A percentile compares a stretch with the other conserved stretches of the same genome.
phyloP scores from a whole-genome alignment of 2,888 invertebrate species.

The Ennomos erosarius region DNA sequence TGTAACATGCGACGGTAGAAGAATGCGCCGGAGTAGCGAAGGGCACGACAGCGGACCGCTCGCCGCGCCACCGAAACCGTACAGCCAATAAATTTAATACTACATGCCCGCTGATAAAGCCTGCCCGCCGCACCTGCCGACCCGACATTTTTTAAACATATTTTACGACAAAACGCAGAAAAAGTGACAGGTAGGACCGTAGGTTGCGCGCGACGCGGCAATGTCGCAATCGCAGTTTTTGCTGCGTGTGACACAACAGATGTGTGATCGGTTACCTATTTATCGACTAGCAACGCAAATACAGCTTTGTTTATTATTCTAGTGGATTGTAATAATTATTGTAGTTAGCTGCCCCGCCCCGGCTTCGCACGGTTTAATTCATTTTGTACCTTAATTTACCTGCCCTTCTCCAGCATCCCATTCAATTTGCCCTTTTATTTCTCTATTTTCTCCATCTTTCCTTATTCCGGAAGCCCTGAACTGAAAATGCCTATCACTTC shows the following conservation, averaged over 20 bases:
- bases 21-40: slow-evolving; percentile 18
- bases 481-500: too few species aligned
- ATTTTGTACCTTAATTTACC: too few species aligned
- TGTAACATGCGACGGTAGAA: slow-evolving; percentile 14
- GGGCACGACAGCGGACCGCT: slow-evolving; percentile 56
- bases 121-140: slow-evolving; percentile 65
- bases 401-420: too few species aligned
- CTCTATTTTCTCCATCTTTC: too few species aligned
- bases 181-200: slow-evolving; percentile 56
- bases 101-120: slow-evolving; percentile 68
- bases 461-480: too few species aligned
- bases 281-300: slow-evolving; percentile 1
- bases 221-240: slow-evolving; percentile 27
- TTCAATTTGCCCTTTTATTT: too few species aligned
- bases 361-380: too few species aligned
- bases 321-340: too few species aligned
- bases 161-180: slow-evolving; percentile 71
- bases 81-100: slow-evolving; percentile 69
- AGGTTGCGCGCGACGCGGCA: slow-evolving; percentile 31
- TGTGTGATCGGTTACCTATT: slow-evolving; percentile 16
- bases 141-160: slow-evolving; percentile 65
- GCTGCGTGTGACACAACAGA: slow-evolving; percentile 12
- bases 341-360: too few species aligned
- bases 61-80: slow-evolving; percentile 70
- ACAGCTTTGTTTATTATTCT: slow-evolving; percentile 5